phyloP scores from a whole-genome alignment of 2,888 invertebrate species.

The Xestia ashworthii region DNA sequence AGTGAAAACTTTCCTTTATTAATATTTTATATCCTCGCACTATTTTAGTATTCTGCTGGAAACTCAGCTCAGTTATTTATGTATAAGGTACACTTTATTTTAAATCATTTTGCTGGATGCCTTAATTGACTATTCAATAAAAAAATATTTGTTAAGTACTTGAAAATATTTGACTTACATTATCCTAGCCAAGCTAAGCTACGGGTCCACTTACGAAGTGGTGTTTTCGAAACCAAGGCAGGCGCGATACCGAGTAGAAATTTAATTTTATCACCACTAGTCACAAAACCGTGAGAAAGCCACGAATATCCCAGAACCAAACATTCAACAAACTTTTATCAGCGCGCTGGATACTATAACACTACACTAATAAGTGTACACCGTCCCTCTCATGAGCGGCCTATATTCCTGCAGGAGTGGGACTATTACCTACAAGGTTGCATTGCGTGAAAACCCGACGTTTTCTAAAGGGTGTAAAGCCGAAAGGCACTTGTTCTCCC shows the following conservation, averaged over 20 bases:
- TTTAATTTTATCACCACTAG: neutral
- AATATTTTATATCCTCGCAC: neutral
- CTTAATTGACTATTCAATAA: neutral
- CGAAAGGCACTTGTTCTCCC: no score
- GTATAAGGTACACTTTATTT: neutral
- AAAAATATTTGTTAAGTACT: no score
- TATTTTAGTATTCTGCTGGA: conserved; percentile 13
- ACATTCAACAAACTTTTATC: neutral
- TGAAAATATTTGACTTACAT: no score
- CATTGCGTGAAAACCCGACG: neutral
- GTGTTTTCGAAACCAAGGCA: neutral
- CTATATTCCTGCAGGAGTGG: neutral
- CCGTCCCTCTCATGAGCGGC: neutral
- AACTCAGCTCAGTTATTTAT: neutral
- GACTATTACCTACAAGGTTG: neutral
- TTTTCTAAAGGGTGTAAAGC: no score
- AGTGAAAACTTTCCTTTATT: conserved; percentile 12
- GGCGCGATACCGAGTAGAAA: neutral
- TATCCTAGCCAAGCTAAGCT: no score
- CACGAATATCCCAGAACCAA: neutral
- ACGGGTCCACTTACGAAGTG: neutral
- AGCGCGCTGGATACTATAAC: neutral
- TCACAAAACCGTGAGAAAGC: neutral
- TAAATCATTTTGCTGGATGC: neutral
- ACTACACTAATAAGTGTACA: no score